A percentile compares a stretch with the other conserved stretches of the same genome.
Evolutionary conservation across 2,888 invertebrate species (phyloP).

Genomic region (Cerastis leucographa): DNA sequence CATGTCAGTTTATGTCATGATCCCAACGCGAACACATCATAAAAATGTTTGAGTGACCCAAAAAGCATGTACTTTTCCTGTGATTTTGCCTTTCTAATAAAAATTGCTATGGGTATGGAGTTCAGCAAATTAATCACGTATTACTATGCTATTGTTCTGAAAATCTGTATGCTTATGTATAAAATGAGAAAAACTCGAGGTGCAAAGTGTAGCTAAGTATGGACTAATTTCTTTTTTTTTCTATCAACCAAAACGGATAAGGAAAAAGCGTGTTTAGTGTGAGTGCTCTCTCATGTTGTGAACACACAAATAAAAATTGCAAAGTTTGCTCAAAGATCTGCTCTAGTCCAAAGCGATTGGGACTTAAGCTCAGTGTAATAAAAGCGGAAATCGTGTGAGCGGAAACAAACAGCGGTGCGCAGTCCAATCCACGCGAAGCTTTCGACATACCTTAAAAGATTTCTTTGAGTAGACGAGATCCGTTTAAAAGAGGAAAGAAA

Average conservation of each 20-base stretch:
- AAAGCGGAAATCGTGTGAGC: constrained; percentile 84
- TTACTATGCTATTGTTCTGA: constrained; percentile 22
- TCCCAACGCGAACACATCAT: constrained; percentile 37
- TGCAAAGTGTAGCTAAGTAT: constrained; percentile 65
- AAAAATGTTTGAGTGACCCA: constrained; percentile 30
- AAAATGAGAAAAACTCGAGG: constrained; percentile 40
- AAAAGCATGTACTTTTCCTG: constrained; percentile 42
- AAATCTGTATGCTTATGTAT: constrained; percentile 24
- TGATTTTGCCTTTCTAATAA: constrained; percentile 38
- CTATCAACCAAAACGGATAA: constrained; percentile 61
- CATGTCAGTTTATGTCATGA: constrained; percentile 23
- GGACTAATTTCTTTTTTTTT: constrained; percentile 43
- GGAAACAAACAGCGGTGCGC: constrained; percentile 79
- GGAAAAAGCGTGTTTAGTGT: constrained; percentile 68
- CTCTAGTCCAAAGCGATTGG: constrained; percentile 76
- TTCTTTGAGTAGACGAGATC: constrained; percentile 89
- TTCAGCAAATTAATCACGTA: constrained; percentile 39
- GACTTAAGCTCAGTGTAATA: constrained; percentile 79
- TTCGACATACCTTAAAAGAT: constrained; percentile 89
- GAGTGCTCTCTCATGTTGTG: constrained; percentile 64
- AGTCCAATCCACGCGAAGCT: constrained; percentile 82
- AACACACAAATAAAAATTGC: constrained; percentile 65
- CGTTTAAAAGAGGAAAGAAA: constrained; percentile 86
- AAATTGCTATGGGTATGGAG: constrained; percentile 22
- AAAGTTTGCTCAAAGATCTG: constrained; percentile 60